Percentiles rank a stretch among this genome's conserved stretches.
Conservation (phyloP, 1,140 invertebrate species). For the Drosophila orena region DNA sequence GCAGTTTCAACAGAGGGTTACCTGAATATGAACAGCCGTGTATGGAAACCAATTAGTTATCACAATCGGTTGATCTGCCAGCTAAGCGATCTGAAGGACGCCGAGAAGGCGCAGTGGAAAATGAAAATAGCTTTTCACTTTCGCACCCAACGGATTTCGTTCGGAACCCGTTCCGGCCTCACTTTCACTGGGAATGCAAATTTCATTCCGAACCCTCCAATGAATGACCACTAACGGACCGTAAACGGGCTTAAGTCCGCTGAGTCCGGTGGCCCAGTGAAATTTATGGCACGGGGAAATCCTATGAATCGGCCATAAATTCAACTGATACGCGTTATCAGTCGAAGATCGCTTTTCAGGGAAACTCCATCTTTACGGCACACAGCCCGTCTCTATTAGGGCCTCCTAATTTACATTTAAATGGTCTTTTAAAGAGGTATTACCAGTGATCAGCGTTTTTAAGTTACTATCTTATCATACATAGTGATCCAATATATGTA, state of each 20-base stretch:
- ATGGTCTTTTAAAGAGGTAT: background rate
- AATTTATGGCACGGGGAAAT: slow-evolving; percentile 26
- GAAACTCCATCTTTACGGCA: background rate
- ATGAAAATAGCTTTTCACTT: slow-evolving; percentile 4
- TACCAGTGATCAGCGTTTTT: background rate
- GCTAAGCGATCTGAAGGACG: background rate
- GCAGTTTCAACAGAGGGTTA: background rate
- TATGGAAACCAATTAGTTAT: background rate
- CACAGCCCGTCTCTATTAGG: slow-evolving; percentile 1
- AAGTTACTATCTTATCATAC: too few species aligned
- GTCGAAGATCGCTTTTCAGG: slow-evolving; percentile 3
- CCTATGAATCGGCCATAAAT: slow-evolving; percentile 30
- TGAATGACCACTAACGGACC: slow-evolving; percentile 31
- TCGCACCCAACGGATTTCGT: slow-evolving; percentile 4
- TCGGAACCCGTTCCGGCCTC: slow-evolving; percentile 13
- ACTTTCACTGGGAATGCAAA: slow-evolving; percentile 29
- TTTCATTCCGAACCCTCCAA: slow-evolving; percentile 19
- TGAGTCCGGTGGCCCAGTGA: slow-evolving; percentile 9
- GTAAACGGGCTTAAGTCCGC: slow-evolving; percentile 30
- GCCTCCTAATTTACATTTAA: slow-evolving; percentile 7
- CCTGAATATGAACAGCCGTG: background rate
- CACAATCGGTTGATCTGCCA: background rate
- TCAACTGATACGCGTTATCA: slow-evolving; percentile 23
- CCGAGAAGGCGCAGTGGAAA: background rate
- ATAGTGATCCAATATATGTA: too few species aligned